Evolutionary conservation across 1,140 invertebrate species (phyloP).

Genomic region (Himalopsyche phryganea): DNA sequence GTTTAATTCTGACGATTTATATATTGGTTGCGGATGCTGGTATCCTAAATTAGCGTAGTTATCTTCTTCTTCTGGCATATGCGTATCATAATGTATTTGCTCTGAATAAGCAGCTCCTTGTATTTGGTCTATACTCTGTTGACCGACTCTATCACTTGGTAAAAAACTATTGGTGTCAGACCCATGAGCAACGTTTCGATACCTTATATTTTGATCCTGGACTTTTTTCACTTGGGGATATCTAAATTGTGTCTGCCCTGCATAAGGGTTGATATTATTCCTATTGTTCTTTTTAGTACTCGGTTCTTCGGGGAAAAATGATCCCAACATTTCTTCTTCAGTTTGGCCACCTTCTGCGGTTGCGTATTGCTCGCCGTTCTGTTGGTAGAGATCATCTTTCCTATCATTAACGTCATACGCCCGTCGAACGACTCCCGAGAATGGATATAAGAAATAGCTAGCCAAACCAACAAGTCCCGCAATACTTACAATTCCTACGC

Average conservation of each 20-base stretch:
- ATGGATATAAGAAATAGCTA: slow-evolving; percentile 72
- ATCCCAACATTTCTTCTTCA: slow-evolving; percentile 71
- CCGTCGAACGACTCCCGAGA: slow-evolving; percentile 61
- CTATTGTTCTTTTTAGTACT: background rate
- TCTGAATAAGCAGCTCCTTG: slow-evolving; percentile 49
- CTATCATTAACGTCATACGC: slow-evolving; percentile 61
- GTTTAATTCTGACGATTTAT: slow-evolving; percentile 20
- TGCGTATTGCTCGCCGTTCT: slow-evolving; percentile 62
- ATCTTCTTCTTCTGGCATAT: slow-evolving; percentile 43
- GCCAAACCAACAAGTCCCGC: slow-evolving; percentile 68
- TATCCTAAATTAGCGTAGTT: slow-evolving; percentile 26
- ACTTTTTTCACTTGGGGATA: slow-evolving; percentile 47
- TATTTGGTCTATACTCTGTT: slow-evolving; percentile 46
- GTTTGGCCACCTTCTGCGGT: slow-evolving; percentile 60
- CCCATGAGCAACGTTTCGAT: slow-evolving; percentile 43
- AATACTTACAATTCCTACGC: slow-evolving; percentile 69
- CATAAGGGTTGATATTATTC: slow-evolving; percentile 43
- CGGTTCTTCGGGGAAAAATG: slow-evolving; percentile 56
- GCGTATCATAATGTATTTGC: slow-evolving; percentile 43
- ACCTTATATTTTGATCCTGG: slow-evolving; percentile 43
- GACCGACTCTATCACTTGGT: slow-evolving; percentile 40
- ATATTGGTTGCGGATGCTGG: slow-evolving; percentile 28
- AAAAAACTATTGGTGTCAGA: slow-evolving; percentile 44
- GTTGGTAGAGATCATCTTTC: slow-evolving; percentile 60
- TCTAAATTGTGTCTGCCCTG: slow-evolving; percentile 42